Conservation (phyloP, 2,113 vertebrate genomes). For the Agelaius phoeniceus region DNA sequence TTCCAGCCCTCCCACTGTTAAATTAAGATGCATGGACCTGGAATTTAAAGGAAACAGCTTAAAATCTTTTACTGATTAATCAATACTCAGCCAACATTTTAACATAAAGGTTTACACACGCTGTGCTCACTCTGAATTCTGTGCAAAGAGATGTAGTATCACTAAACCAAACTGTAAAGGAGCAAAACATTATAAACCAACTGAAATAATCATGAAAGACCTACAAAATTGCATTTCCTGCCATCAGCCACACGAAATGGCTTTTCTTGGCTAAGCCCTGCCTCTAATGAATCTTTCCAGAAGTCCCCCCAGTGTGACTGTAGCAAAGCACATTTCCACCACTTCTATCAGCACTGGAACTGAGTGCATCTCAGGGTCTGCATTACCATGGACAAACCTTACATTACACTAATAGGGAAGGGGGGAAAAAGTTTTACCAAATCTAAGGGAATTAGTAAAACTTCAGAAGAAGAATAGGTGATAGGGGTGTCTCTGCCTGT, state of each 20-base stretch:
- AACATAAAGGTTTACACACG: neutral
- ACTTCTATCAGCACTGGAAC: neutral
- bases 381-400: neutral
- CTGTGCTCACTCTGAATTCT: neutral
- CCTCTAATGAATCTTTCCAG: neutral
- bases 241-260: neutral
- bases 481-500: neutral
- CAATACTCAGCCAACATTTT: neutral
- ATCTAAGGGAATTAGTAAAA: neutral
- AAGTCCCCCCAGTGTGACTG: accelerated
- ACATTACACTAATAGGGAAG: accelerated
- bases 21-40: neutral
- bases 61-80: conserved; percentile 27
- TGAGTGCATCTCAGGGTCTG: neutral
- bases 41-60: conserved; percentile 13
- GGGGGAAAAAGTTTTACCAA: accelerated
- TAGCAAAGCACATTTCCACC: neutral
- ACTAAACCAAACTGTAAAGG: neutral
- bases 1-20: neutral
- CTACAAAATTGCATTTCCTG: neutral
- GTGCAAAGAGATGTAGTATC: neutral
- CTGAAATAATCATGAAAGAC: neutral
- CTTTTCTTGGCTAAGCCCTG: neutral
- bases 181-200: neutral
- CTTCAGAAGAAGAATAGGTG: neutral